Conservation (phyloP, 2,797 vertebrate species). For the Gymnocypris eckloni region DNA sequence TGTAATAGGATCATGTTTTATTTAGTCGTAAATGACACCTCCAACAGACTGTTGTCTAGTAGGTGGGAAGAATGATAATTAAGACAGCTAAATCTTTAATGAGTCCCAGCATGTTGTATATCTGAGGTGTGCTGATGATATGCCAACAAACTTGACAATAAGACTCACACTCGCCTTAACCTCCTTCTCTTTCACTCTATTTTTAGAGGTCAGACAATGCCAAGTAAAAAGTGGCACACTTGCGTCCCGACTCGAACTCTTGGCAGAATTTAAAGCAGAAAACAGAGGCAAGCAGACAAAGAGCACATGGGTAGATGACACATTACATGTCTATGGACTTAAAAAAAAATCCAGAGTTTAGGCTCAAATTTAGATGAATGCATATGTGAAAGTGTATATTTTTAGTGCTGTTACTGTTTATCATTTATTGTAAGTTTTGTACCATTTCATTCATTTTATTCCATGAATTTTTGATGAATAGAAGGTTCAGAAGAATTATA, state of each 20-base stretch:
- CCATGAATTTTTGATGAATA: too few relatives aligned
- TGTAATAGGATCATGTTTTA: not conserved
- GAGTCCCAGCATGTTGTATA: not conserved
- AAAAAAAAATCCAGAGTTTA: not conserved
- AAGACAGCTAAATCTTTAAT: slow-evolving; percentile 27
- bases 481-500: too few relatives aligned
- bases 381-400: not conserved
- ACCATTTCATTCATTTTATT: not conserved
- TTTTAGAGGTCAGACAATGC: slow-evolving; percentile 52
- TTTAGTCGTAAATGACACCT: slow-evolving; percentile 17
- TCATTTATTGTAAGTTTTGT: not conserved
- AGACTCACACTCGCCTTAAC: not conserved
- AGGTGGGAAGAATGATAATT: slow-evolving; percentile 16
- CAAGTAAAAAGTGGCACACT: slow-evolving; percentile 38
- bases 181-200: slow-evolving; percentile 21
- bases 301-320: not conserved
- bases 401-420: not conserved
- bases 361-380: not conserved
- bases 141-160: not conserved
- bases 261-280: slow-evolving; percentile 29
- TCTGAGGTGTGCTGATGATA: not conserved
- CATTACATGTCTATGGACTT: not conserved
- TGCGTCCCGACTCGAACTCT: slow-evolving; percentile 6
- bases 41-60: not conserved
- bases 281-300: slow-evolving; percentile 10